Evolutionary conservation across 2,888 invertebrate genomes (phyloP).

Genomic region (Rhingia campestris): DNA sequence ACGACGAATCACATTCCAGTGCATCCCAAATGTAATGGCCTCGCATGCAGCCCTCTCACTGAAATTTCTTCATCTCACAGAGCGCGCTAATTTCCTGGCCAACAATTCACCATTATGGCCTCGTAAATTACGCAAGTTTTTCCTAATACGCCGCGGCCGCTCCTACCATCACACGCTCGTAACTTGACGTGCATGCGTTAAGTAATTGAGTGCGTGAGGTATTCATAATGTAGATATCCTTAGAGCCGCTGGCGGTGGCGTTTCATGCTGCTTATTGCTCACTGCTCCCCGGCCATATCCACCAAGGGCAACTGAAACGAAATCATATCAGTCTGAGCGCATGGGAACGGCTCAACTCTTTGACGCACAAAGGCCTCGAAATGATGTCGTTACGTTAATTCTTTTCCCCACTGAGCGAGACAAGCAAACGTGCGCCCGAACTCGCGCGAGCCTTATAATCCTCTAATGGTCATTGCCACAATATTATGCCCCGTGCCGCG

Average conservation of each 20-base stretch:
- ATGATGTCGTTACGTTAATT: constrained; percentile 73
- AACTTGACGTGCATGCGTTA: constrained; percentile 65
- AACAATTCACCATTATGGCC: constrained; percentile 72
- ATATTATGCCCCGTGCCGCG: constrained; percentile 57
- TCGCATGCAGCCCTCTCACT: not conserved
- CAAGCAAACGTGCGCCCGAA: too few species aligned
- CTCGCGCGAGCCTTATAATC: constrained; percentile 52
- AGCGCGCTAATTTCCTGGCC: constrained; percentile 65
- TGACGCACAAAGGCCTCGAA: constrained; percentile 65
- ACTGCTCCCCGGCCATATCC: too few species aligned
- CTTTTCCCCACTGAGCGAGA: constrained; percentile 4
- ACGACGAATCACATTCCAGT: constrained; percentile 63
- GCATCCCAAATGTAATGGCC: constrained; percentile 53
- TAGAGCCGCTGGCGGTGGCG: constrained; percentile 49
- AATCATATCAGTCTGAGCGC: constrained; percentile 61
- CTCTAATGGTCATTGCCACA: constrained; percentile 71
- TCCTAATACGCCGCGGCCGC: not conserved
- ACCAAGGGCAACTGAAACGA: constrained; percentile 36
- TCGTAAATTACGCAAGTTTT: constrained; percentile 71
- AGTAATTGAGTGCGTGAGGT: constrained; percentile 74
- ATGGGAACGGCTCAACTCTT: constrained; percentile 62
- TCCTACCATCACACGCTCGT: constrained; percentile 13
- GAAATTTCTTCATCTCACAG: constrained; percentile 67
- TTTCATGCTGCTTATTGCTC: not conserved
- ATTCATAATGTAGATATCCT: constrained; percentile 74